Conservation (phyloP, 2,113 vertebrate species). For the Zingel zingel region DNA sequence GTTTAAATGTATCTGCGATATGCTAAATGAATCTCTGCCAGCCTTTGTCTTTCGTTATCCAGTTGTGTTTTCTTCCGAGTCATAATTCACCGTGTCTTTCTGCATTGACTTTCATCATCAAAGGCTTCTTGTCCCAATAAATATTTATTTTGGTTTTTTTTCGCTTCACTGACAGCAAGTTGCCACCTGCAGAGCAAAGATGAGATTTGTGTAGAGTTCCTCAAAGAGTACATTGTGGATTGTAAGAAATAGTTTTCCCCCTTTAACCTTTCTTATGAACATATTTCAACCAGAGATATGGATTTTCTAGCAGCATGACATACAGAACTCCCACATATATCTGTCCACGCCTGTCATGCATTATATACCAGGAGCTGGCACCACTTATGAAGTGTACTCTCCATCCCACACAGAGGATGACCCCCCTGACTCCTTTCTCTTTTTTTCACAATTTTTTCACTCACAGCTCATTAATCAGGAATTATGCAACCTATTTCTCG, state of each 20-base stretch:
- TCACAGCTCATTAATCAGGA: conserved; percentile 72
- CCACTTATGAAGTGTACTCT: conserved; percentile 60
- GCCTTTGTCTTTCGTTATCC: background rate
- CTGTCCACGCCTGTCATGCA: conserved; percentile 41
- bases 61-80: conserved; percentile 21
- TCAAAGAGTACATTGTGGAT: conserved; percentile 76
- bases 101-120: conserved; percentile 62
- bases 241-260: conserved; percentile 53
- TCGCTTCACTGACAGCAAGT: conserved; percentile 64
- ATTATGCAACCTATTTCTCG: conserved; percentile 63
- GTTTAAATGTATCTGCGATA: background rate
- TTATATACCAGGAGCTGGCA: conserved; percentile 46
- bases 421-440: conserved; percentile 48
- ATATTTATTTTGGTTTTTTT: conserved; percentile 56
- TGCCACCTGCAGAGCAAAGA: conserved; percentile 70
- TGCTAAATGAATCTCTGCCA: conserved; percentile 29
- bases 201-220: conserved; percentile 74
- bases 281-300: conserved; percentile 1
- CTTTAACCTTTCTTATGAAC: conserved; percentile 30
- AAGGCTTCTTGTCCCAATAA: conserved; percentile 51
- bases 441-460: conserved; percentile 41
- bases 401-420: conserved; percentile 65
- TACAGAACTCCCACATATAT: conserved; percentile 21
- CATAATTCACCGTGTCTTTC: conserved; percentile 22
- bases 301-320: conserved; percentile 35